Base-by-base conservation (phyloP, 2,113 vertebrate genomes). In the Psettodes erumei region DNA sequence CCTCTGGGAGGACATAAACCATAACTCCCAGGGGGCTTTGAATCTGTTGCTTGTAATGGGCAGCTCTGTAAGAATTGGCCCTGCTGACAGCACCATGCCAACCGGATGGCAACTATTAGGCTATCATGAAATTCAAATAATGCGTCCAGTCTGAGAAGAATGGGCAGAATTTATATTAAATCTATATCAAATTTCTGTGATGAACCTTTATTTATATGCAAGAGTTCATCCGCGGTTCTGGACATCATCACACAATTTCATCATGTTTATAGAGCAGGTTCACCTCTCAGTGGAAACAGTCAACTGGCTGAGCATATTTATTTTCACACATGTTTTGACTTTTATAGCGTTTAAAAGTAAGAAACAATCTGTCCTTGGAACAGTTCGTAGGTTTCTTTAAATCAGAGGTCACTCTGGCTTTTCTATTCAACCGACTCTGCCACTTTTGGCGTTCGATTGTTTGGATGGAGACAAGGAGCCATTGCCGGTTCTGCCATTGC, bases 1-100 rank as follows among this genome's bases (percentile, higher is more conserved):
- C 45, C 75, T 65, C 10, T 50, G 59, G 10, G 62, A 64, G 40
- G 43, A 81, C 79, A 60, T 61, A 70, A 75, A 82, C 58, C 30
- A 11, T 61, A 72, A 30, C 30, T 83, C 82, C 70, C 70, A 69
- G 7, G 25, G 54, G 55, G 40, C 61, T 79, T 73, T 75, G 75
- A 65, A 74, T 79, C 65, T 81, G 71, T 70, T 50, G 64, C 43
- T 16, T 48, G 21, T 15, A 56, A 74, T 65, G 48, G 68, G 32
- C 47, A 76, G 21, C 19, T 11, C 11, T 25, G 62, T 18, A 48
- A n/a, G 19, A 62, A 19, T 33, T 7, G 38, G 13, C n/a, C 8
- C n/a, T 16, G 30, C 21, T 61, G 30, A 71, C 38, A 58, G 33
- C 38, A 68, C 1, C 7, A 40, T 9, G n/a, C n/a, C 30, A 40